Base-by-base conservation (phyloP, 2,888 invertebrate genomes). In the Oscheius myriophilus region DNA sequence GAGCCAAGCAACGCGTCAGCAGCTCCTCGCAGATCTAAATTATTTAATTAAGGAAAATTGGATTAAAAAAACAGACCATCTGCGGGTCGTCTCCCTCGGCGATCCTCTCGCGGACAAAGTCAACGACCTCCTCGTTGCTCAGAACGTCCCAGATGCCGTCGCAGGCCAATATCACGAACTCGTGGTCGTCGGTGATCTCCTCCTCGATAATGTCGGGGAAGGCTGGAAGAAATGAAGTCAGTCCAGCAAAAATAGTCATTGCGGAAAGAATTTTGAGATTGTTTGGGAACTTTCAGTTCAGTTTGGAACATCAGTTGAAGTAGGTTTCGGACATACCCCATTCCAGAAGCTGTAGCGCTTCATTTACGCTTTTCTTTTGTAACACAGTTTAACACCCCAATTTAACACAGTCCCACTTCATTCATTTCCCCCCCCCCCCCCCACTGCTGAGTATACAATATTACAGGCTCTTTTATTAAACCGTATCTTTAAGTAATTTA, bases 101-200 rank as follows among this genome's bases (percentile, higher is more conserved):
- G 67, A 98, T 91, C 49, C 93, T 91, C 69, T 91, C 90, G 59
- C 95, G 91, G 70, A 96, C 92, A 89, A 95, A 97, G 64, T 92
- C 91, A 52, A 95, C 90, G 55, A 95, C 97, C 68, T 86, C 75
- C 49, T 68, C 92, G 88, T 94, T 96, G 58, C 92, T 93, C 90
- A 98, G 90, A 26, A 97, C 97, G 88, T 98, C 98, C 97, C 98
- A 98, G 80, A 98, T 97, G 33, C 98, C 98, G 87, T 98, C 98
- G 87, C 97, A 98, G 0, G 97, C 98, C 81, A 98, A 89, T 45
- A 98, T 91, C 66, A 97, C 90, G 87, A 98, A 98, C 89, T 98
- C 96, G 92, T 94, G 94, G 73, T 95, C 93, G n/a, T 92, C 90
- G 51, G 91, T 92, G 75, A 97, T 89, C 70, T 91, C 91, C 75